phyloP scores from a whole-genome alignment of 2,113 vertebrate genomes.

The Lasiurus borealis region DNA sequence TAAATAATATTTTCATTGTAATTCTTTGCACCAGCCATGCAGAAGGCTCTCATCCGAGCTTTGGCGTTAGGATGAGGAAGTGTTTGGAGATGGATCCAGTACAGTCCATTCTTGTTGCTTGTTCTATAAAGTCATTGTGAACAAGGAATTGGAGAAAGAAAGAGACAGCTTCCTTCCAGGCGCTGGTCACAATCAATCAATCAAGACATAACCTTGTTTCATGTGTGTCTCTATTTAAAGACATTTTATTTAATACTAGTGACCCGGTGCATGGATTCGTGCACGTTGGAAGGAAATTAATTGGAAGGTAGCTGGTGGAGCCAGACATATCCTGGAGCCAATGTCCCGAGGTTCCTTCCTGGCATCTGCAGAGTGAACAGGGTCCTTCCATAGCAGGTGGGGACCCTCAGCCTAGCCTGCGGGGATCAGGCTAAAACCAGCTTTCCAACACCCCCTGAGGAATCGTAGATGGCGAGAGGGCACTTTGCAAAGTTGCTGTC shows the following conservation, averaged over 20 bases:
- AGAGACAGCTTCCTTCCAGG: background rate
- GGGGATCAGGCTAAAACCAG: too few species aligned
- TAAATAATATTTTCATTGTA: background rate
- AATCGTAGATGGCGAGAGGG: too few species aligned
- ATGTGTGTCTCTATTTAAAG: background rate
- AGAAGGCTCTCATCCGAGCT: background rate
- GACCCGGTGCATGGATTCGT: background rate
- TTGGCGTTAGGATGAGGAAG: background rate
- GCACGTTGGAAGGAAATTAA: background rate
- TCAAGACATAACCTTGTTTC: background rate
- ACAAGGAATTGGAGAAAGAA: background rate
- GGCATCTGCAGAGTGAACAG: too few species aligned
- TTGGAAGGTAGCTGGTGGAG: too few species aligned
- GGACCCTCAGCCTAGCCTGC: too few species aligned
- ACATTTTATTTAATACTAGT: background rate
- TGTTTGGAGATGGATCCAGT: background rate
- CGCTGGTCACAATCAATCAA: background rate
- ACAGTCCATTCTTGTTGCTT: background rate
- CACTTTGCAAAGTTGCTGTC: too few species aligned
- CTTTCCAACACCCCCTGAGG: too few species aligned
- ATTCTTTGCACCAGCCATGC: background rate
- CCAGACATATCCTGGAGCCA: too few species aligned
- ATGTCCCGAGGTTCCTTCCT: rapidly evolving
- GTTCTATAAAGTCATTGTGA: background rate
- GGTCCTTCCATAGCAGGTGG: too few species aligned